Base-by-base conservation (phyloP, 2,797 vertebrate species). In the Buceros bicornis region DNA sequence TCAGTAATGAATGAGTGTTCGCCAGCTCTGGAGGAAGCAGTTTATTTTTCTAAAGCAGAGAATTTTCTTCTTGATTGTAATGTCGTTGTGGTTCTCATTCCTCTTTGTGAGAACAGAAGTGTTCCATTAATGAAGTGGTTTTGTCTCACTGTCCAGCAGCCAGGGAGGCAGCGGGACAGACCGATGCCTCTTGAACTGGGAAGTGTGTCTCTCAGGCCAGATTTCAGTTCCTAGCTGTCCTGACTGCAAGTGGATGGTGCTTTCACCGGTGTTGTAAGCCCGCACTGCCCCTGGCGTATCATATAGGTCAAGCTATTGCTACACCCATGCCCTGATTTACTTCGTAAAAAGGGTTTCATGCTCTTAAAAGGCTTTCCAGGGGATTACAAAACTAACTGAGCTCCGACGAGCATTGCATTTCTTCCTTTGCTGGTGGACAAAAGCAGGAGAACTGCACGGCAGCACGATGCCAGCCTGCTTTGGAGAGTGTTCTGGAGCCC, bases 61-160 rank as follows among this genome's bases (percentile, higher is more conserved):
- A 40, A 43, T 56, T 87, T 73, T 79, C 35, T 53, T 82, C n/a
- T 82, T 64, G n/a, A 43, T 93, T 94, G 89, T 87, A 84, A 48
- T 1, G 6, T 43, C 0, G 0, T 50, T 50, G 53, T 50, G 71
- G 37, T 84, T 88, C 72, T 83, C 66, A 25, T 84, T 90, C 64
- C 11, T 93, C 61, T 87, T 26, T 33, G 66, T 60, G 60, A 71
- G 91, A 89, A 64, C 8, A 13, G 31, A 42, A 35, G 53, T 12
- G 35, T 58, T 80, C 47, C 4, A 16, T 70, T 56, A 64, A 29
- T 17, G 43, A 24, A 42, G 54, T 54, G 35, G 33, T 35, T 77
- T 87, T 77, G 82, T 82, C 84, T 29, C 37, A 2, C 31, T 47
- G 82, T 42, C 40, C 82, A 31, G 53, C 29, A 35, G 19, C 5